Evolutionary conservation across 30 jellyfish, hydroid and myxozoan species (phyloP), one percentile per base, ranked within the genome.

Genomic region (Chrysaora quinquecirrha): DNA sequence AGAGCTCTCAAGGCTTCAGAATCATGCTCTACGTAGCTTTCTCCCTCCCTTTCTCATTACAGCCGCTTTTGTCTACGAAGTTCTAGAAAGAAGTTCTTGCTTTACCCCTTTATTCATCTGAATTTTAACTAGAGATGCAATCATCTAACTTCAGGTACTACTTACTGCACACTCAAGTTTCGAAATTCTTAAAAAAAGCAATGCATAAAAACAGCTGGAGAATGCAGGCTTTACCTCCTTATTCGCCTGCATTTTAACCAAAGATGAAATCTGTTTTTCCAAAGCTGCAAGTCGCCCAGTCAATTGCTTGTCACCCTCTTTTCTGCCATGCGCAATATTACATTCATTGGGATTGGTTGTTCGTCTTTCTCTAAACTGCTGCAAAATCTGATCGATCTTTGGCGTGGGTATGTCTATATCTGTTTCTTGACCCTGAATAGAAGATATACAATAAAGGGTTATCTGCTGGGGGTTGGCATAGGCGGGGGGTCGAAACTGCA

Each of bases 211-310:
- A n/a, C n/a, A n/a, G n/a, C n/a, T n/a, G n/a, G n/a, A n/a, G n/a
- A n/a, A n/a, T n/a, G n/a, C n/a, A n/a, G n/a, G n/a, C n/a, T 46
- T 4, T 27, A 90, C 97, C 97, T 90, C 93, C 48, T 47, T 70
- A 16, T 78, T 64, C 38, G 49, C 64, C 50, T 76, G 90, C 62
- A 90, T 48, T 19, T 85, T 63, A 14, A 85, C 73, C 86, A 90
- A 69, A 1, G 93, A 38, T 18, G 65, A 66, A 23, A 90, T 70
- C 32, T 90, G 90, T 29, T 50, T 80, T 64, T 90, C 97, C n/a
- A 90, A 83, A 27, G 78, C 52, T 30, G 72, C 90, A 18, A 90
- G 85, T 71, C 96, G 46, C 11, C 67, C 97, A 14, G 86, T 73
- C 9, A 84, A 75, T 21, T 46, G 64, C 20, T 33, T 28, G 12